Conservation (phyloP, 2,797 vertebrate genomes). For the Characodon lateralis region DNA sequence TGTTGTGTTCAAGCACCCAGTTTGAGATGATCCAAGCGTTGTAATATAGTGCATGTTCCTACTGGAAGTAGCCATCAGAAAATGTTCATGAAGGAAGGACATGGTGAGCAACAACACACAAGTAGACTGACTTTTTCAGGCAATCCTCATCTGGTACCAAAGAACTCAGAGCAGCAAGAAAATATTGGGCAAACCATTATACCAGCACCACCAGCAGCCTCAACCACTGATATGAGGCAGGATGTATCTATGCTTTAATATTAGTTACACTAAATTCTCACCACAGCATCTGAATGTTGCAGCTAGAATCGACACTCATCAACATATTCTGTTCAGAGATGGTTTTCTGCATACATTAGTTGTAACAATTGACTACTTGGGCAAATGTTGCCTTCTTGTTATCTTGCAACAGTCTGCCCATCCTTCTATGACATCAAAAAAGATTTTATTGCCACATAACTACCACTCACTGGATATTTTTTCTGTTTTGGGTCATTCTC, state of each 20-base stretch:
- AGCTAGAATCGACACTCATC: background rate
- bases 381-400: background rate
- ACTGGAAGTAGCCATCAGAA: background rate
- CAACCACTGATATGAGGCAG: background rate
- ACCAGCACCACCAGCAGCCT: background rate
- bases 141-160: background rate
- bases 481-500: background rate
- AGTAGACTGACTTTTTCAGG: background rate
- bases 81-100: background rate
- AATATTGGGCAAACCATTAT: background rate
- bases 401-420: background rate
- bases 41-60: background rate
- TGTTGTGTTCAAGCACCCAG: background rate
- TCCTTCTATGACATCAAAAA: background rate
- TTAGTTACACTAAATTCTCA: background rate
- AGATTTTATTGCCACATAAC: background rate
- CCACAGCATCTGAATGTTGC: background rate
- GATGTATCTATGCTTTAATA: background rate
- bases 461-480: background rate
- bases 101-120: background rate
- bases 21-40: background rate
- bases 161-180: background rate
- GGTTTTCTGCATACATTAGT: background rate
- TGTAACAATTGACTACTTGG: background rate
- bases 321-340: background rate